Conservation (phyloP, 2,888 invertebrate species). For the Clunio marinus region DNA sequence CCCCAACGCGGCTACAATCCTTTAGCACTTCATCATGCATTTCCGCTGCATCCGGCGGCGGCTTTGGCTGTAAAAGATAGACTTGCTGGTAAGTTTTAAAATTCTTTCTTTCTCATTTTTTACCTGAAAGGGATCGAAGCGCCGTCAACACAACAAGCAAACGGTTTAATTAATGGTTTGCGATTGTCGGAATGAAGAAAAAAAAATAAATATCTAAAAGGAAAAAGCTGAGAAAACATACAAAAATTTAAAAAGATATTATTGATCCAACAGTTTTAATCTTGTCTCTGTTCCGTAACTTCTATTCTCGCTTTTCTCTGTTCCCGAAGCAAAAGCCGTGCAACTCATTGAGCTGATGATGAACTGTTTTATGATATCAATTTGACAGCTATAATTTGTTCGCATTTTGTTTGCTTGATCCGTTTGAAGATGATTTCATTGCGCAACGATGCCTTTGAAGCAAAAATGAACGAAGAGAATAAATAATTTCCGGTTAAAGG, state of each 20-base stretch:
- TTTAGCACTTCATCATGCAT: slow-evolving; percentile 49
- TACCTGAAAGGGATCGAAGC: neutral
- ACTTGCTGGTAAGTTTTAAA: slow-evolving; percentile 67
- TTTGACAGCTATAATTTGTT: slow-evolving; percentile 36
- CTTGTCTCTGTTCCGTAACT: slow-evolving; percentile 10
- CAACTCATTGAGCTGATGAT: slow-evolving; percentile 28
- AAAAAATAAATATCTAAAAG: neutral
- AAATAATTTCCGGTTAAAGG: slow-evolving; percentile 19
- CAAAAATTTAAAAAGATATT: slow-evolving; percentile 32
- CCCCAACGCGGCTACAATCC: slow-evolving; percentile 58
- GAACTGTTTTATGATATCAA: slow-evolving; percentile 35
- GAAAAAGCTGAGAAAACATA: neutral
- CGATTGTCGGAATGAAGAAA: neutral
- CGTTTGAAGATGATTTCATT: neutral
- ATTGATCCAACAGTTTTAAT: slow-evolving; percentile 32
- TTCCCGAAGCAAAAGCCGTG: neutral
- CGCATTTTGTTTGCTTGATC: slow-evolving; percentile 19
- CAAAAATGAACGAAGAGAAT: neutral
- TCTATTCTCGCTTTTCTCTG: neutral
- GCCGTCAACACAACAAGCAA: neutral
- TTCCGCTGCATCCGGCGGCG: slow-evolving; percentile 58
- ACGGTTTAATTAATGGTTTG: slow-evolving; percentile 33
- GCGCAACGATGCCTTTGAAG: neutral
- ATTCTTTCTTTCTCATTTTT: too few species aligned
- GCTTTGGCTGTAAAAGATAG: slow-evolving; percentile 79